These are phyloP conservation scores for Mycteria americana DNA, from an alignment of 2,797 vertebrate species.

Conservation along the genomic window DNA sequence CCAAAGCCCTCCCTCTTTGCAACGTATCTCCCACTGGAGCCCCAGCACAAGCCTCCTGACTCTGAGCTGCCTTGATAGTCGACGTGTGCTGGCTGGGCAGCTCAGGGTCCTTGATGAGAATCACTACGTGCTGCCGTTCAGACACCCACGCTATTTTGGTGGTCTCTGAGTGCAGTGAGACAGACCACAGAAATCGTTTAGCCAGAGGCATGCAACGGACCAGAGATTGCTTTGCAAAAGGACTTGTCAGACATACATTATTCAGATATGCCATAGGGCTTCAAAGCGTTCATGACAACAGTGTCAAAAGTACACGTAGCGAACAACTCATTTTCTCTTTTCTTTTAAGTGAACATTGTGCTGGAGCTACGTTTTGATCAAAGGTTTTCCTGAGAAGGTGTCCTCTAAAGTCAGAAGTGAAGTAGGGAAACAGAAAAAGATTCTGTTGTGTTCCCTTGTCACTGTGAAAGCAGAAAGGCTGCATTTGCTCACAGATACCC, in stretches of 20 bases:
- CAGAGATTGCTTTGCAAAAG: neutral
- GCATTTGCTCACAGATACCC: neutral
- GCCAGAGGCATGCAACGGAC: neutral
- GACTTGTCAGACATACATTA: neutral
- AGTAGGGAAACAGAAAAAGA: neutral
- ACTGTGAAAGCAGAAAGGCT: neutral
- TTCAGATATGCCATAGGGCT: neutral
- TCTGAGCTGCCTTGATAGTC: neutral
- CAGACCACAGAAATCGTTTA: neutral
- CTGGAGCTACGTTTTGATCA: neutral
- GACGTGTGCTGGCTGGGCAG: neutral
- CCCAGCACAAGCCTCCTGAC: neutral
- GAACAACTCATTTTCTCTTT: neutral
- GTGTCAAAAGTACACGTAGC: neutral
- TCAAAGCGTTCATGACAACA: neutral
- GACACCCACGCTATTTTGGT: neutral
- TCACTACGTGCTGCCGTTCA: rapidly evolving
- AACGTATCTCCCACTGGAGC: neutral
- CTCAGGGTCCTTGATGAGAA: neutral
- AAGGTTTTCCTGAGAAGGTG: neutral
- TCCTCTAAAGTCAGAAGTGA: neutral
- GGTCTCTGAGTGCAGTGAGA: neutral
- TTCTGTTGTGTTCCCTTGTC: neutral
- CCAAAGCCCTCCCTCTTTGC: neutral
- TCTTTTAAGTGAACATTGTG: neutral